These are phyloP conservation scores for Eleginops maclovinus DNA, from an alignment of 2,113 vertebrate species.

Conservation along the genomic window DNA sequence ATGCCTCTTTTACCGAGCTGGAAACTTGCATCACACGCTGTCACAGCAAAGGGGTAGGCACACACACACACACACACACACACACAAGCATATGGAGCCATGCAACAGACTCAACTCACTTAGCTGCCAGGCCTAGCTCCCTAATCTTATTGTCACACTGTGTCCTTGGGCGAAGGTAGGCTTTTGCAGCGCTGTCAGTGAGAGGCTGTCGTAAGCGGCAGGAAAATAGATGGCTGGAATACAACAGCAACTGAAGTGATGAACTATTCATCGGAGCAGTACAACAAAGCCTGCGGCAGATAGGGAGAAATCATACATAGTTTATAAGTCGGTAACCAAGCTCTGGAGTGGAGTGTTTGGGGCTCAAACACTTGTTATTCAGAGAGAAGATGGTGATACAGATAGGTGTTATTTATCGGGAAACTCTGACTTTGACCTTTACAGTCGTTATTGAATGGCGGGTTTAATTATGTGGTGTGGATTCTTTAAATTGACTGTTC, in stretches of 20 bases:
- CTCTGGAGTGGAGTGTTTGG: constrained; percentile 14
- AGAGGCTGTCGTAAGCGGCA: constrained; percentile 46
- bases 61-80: constrained; percentile 7
- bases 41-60: constrained; percentile 80
- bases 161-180: constrained; percentile 70
- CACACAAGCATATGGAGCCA: constrained; percentile 6
- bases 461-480: neutral
- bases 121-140: constrained; percentile 26
- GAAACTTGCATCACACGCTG: constrained; percentile 87
- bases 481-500: neutral
- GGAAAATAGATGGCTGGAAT: constrained; percentile 51
- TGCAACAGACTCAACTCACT: constrained; percentile 31
- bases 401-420: constrained; percentile 16
- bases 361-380: constrained; percentile 40
- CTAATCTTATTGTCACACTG: constrained; percentile 62
- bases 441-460: neutral
- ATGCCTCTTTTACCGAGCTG: constrained; percentile 89
- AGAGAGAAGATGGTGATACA: constrained; percentile 13
- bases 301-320: constrained; percentile 52
- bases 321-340: constrained; percentile 58
- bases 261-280: constrained; percentile 67
- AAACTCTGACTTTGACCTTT: constrained; percentile 14
- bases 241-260: constrained; percentile 57
- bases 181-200: constrained; percentile 37
- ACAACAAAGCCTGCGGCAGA: constrained; percentile 61